Evolutionary conservation across 2,113 vertebrate species (phyloP), one percentile per base, ranked within the genome.

Genomic region (Aphelocoma coerulescens): DNA sequence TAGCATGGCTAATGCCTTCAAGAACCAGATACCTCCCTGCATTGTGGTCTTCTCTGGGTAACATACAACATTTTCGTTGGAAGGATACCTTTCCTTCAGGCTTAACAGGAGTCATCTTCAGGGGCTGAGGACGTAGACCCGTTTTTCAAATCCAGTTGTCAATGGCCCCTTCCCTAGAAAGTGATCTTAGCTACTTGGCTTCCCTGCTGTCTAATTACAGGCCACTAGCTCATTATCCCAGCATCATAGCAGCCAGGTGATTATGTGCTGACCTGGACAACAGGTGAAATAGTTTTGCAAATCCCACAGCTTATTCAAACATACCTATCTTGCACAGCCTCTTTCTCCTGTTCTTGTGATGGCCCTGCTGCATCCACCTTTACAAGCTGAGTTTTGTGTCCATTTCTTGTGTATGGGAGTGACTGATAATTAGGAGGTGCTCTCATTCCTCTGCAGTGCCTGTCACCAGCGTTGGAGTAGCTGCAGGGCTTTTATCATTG

Each of bases 381-480:
- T 41, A 27, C 30, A 30, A 32, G 20, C 35, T 65, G 66, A 65
- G 24, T 43, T 88, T 72, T 26, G 11, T 57, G 43, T 49, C 35
- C 5, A 13, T 57, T 57, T 65, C 30, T 65, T 57, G 13, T 41
- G 11, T 63, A 18, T 14, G 9, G 35, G 41, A 41, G 7, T 30
- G 13, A 48, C 8, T 71, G 19, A 23, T 54, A 44, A 54, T 37
- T 39, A 39, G 39, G 16, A 41, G 58, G 9, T 63, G 32, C n/a
- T 71, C 16, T 62, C 41, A 15, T 41, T 79, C 24, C 32, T 46
- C 30, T n/a, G 57, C 28, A 78, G 28, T 55, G 48, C 16, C 23
- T 71, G 13, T 62, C 4, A 12, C 48, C 0, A 0, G 41, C 6
- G 4, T n/a, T 55, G 24, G 46, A 55, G 30, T 63, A 71, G 41